Evolutionary conservation across 2,113 vertebrate genomes (phyloP), one percentile per base, ranked within the genome.

Genomic region (Datnioides undecimradiatus): DNA sequence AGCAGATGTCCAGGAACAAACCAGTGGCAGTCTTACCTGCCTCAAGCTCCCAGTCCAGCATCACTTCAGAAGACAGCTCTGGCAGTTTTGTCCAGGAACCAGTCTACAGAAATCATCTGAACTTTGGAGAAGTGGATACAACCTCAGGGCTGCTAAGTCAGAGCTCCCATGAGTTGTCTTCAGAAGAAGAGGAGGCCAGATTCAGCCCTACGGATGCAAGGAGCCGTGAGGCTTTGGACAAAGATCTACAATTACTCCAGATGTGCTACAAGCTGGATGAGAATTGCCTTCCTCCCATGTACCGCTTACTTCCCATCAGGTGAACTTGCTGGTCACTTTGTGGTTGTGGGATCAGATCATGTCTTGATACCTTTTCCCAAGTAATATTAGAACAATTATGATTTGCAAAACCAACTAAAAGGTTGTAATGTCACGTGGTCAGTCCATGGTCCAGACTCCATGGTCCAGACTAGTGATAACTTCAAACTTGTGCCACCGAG

Each of bases 191-290:
- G 16, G 82, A 88, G 21, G 54, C 17, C 17, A 25, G 59, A 25
- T 45, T 72, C n/a, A 48, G 66, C 17, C 62, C 62, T 1, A n/a
- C 16, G 7, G 62, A 21, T 27, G 31, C 16, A 4, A 87, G 78
- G 68, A 73, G 79, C 58, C 79, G 51, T 2, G 11, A 8, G 17
- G 90, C 93, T 67, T 63, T 85, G 69, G 90, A 91, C 6, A 72
- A 72, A 77, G 91, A 94, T 14, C 60, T 91, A 59, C 67, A 69
- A 10, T 87, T 94, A 19, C 86, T 95, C 46, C 84, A 80, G 49
- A 81, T 74, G 60, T 92, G 83, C 88, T 94, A 92, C 84, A 91
- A 68, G 40, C 48, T 94, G 57, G 87, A 93, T 73, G 87, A 91
- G 83, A 94, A 94, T 60, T 86, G 70, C 34, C 6, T 90, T 63